Base-by-base conservation (phyloP, 2,888 invertebrate genomes). In the Chorisops tibialis region DNA sequence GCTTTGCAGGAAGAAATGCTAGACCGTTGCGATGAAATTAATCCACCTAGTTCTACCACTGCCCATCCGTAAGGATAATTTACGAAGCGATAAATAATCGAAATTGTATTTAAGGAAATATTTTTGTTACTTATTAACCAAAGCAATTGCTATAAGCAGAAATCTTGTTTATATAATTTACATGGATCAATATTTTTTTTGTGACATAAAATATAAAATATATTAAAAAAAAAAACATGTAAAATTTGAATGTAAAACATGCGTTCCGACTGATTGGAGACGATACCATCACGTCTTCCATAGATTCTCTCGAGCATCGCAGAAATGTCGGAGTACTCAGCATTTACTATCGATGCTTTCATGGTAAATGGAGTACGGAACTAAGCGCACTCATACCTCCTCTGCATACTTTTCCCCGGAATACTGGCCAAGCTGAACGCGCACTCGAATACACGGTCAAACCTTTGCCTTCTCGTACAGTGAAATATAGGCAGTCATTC, bases 11-110 rank as follows among this genome's bases (percentile, higher is more conserved):
- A 85, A 68, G 91, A 91, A 72, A 80, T 92, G 68, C 87, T 90
- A 69, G 90, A 90, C 70, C 85, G 85, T 69, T 93, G 92, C 77
- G 91, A 91, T 72, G 86, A 87, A 72, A 82, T 92, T 69, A 48
- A 21, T 21, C 14, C 18, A 21, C 52, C 38, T 2, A 59, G 21
- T 14, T 19, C 59, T n/a, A 59, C 37, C 16, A 56, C 56, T 30
- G 43, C 56, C 18, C 47, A 59, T 43, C 56, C 56, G 7, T 56
- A 18, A 52, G 14, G 30, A 30, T 21, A 38, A 12, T 14, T 22
- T 14, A 16, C 11, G 11, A 39, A 3, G 37, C 16, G 37, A 35
- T 5, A 37, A 35, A 12, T 3, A 30, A 16, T 24, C 22, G 38
- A 54, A 16, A 24, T 50, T 30, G 30, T 48, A 37, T 59, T 59